Base-by-base conservation (phyloP, 2,888 invertebrate species). In the Diaphora mendica region DNA sequence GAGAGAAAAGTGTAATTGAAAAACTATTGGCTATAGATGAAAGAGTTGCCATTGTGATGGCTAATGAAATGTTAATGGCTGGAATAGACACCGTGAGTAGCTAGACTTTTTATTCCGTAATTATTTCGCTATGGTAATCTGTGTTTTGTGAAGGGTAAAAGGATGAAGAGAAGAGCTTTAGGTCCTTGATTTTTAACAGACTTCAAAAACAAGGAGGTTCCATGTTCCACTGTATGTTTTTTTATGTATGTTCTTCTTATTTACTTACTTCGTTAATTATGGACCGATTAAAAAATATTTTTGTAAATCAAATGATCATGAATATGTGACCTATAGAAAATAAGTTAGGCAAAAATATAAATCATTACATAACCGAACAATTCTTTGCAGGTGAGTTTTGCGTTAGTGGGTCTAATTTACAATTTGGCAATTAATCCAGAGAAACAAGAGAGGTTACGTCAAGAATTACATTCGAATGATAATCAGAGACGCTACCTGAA, bases 41-140 rank as follows among this genome's bases (percentile, higher is more conserved):
- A 74, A 94, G 94, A 84, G 95, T 97, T 17, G 97, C 97, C 0
- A 86, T 96, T 42, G 96, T 97, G 81, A 97, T 97, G 96, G 97
- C 97, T 1, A 95, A 96, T 81, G 97, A 97, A 88, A 96, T 97
- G 96, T 85, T 97, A 44, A 91, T 96, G 68, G 97, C 97, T 66
- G 97, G 97, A 73, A 96, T 97, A 62, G 97, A 98, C 87, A 97
- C 97, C 72, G 97, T 98, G 91, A 93, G 82, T 82, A 66, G 26
- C 17, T 4, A 33, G 33, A 33, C 23, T 59, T 69, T 20, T 15
- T 33, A 64, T 35, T 68, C 33, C 35, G 35, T 67, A 77, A n/a
- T n/a, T n/a, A 55, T 55, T 55, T 55, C 7, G n/a, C 13, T n/a
- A 55, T 9, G n/a, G 17, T 20, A 20, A 15, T 55, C 9, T 0